Conservation (phyloP, 2,888 invertebrate species). For the Brachypalpus laphriformis region DNA sequence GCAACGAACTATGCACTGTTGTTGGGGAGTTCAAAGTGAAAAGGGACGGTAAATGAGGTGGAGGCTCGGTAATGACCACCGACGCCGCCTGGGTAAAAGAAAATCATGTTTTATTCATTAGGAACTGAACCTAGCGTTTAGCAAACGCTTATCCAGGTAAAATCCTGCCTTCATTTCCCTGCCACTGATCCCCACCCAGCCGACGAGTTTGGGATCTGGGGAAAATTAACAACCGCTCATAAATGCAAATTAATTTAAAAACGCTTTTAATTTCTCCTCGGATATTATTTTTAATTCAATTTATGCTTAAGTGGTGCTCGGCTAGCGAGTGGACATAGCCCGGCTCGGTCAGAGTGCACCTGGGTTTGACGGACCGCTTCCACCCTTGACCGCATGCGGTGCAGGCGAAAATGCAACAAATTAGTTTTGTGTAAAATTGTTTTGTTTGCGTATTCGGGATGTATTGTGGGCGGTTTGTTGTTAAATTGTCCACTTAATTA, state of each 20-base stretch:
- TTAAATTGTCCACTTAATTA: slow-evolving; percentile 65
- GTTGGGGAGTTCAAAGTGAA: slow-evolving; percentile 6
- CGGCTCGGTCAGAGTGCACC: slow-evolving; percentile 40
- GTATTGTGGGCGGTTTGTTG: slow-evolving; percentile 53
- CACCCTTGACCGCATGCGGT: slow-evolving; percentile 24
- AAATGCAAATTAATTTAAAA: slow-evolving; percentile 74
- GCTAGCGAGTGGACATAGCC: slow-evolving; percentile 27
- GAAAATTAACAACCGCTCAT: slow-evolving; percentile 70
- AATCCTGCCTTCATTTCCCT: not conserved
- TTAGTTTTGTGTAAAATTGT: slow-evolving; percentile 66
- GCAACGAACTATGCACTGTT: slow-evolving; percentile 20
- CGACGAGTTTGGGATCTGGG: slow-evolving; percentile 32
- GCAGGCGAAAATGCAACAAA: slow-evolving; percentile 56
- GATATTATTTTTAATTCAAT: slow-evolving; percentile 74
- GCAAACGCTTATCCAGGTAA: slow-evolving; percentile 39
- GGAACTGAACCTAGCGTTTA: slow-evolving; percentile 34
- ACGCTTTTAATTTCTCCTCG: slow-evolving; percentile 69
- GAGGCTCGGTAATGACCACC: slow-evolving; percentile 21
- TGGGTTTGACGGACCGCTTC: slow-evolving; percentile 14
- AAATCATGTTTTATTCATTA: slow-evolving; percentile 53
- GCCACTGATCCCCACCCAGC: not conserved
- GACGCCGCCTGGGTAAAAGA: slow-evolving; percentile 10
- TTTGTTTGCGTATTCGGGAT: slow-evolving; percentile 53
- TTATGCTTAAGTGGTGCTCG: slow-evolving; percentile 66
- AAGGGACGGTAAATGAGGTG: slow-evolving; percentile 6